Conservation (phyloP, 2,113 vertebrate species). For the Plecotus auritus region DNA sequence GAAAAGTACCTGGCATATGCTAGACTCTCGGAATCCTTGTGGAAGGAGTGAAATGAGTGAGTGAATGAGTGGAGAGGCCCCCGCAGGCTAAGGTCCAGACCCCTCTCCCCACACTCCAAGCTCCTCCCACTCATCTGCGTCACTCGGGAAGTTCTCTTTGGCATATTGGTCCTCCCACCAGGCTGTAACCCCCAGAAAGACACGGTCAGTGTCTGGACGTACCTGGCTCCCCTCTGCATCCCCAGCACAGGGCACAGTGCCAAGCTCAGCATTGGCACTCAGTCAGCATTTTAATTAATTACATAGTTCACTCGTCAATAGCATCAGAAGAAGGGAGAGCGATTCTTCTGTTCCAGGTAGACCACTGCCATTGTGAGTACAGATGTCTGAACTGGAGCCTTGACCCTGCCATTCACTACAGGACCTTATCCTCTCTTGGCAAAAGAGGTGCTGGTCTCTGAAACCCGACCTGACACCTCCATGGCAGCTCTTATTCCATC, state of each 20-base stretch:
- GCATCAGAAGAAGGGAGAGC: background rate
- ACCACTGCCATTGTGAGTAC: background rate
- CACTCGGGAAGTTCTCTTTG: background rate
- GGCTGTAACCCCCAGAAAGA: background rate
- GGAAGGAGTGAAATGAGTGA: background rate
- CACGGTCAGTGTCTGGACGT: rapidly evolving
- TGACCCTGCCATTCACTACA: background rate
- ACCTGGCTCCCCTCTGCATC: background rate
- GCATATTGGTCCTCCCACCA: background rate
- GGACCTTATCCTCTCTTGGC: too few species aligned
- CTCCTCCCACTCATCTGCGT: background rate
- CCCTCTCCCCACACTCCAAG: background rate
- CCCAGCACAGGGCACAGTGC: background rate
- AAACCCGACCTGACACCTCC: background rate
- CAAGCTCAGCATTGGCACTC: rapidly evolving
- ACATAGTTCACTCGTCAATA: too few species aligned
- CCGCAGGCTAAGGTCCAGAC: background rate
- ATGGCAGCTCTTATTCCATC: background rate
- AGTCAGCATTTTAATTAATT: background rate
- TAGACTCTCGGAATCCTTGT: background rate
- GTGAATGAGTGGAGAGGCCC: background rate
- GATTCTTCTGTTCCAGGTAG: too few species aligned
- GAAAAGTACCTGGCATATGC: background rate
- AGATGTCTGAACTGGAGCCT: background rate
- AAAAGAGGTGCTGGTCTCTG: background rate